Percentiles rank a stretch among this genome's conserved stretches.
Evolutionary conservation across 1,140 invertebrate species (phyloP).

Genomic region (Drosophila willistoni): DNA sequence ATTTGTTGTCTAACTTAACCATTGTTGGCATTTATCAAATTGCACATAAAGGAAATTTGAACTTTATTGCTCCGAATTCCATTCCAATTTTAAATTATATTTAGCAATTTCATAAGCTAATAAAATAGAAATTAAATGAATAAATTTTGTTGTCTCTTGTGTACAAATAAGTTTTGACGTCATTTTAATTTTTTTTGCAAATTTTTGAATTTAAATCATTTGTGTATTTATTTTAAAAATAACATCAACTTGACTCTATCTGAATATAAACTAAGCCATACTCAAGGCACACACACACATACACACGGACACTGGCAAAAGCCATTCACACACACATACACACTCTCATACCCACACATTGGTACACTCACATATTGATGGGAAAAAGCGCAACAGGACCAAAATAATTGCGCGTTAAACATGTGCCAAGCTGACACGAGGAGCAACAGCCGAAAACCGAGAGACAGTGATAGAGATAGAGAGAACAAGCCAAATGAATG

Average conservation of each 20-base stretch:
- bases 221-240: constrained; percentile 5
- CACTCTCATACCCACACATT: constrained; percentile 7
- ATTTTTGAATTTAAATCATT: constrained; percentile 1
- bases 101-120: too few species aligned
- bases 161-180: too few species aligned
- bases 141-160: too few species aligned
- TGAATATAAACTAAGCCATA: constrained; percentile 46
- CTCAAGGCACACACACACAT: constrained; percentile 25
- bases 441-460: constrained; percentile 54
- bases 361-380: constrained; percentile 20
- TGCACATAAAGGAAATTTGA: too few species aligned
- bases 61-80: too few species aligned
- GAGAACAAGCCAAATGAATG: not conserved
- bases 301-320: not conserved
- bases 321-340: constrained; percentile 7
- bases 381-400: constrained; percentile 79
- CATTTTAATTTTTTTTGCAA: not conserved
- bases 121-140: too few species aligned
- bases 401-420: constrained; percentile 82
- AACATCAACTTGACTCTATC: constrained; percentile 14
- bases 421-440: constrained; percentile 60
- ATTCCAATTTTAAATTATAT: too few species aligned
- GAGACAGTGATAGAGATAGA: not conserved
- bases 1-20: too few species aligned
- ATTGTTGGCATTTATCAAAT: too few species aligned